Base-by-base conservation (phyloP, 2,113 vertebrate species). In the Carlito syrichta region DNA sequence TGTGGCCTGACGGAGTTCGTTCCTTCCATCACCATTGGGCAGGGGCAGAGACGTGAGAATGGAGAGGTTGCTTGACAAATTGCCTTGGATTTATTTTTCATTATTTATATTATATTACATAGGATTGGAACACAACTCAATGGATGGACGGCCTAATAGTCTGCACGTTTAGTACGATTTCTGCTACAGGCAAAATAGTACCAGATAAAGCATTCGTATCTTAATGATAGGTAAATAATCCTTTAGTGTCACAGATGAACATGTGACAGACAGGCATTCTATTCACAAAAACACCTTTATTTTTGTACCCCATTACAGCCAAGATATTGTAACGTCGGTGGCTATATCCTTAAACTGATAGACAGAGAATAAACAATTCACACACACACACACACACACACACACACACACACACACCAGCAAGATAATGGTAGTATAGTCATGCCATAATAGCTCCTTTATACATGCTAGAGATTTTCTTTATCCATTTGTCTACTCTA, bases 201-300 rank as follows among this genome's bases (percentile, higher is more conserved):
- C 87, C 96, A 97, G 98, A 98, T 97, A 98, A 98, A 98, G 97
- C 97, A 97, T 97, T 95, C 96, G 8, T 98, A 97, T 98, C 97
- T 97, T 98, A 98, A 98, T 98, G 98, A 97, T 97, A 97, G 97
- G 98, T 98, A 98, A 98, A 98, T 98, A 98, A 98, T 97, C 97
- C 96, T 98, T 98, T 94, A 89, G 95, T 98, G 98, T 98, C 98
- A 98, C 95, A 89, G 85, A 97, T 95, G 96, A 98, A 96, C 88
- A 88, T 89, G 98, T 88, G 96, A 97, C 96, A 96, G 98, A 96
- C 97, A 97, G 97, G 95, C 96, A 91, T 95, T 98, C 95, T 97
- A 95, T 97, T 98, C 94, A 96, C 94, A 97, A 98, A 98, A 98
- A 97, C 82, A 94, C 96, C 97, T 98, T 98, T 96, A 97, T 98